Conservation (phyloP, 2,888 invertebrate genomes). For the Aricia artaxerxes region DNA sequence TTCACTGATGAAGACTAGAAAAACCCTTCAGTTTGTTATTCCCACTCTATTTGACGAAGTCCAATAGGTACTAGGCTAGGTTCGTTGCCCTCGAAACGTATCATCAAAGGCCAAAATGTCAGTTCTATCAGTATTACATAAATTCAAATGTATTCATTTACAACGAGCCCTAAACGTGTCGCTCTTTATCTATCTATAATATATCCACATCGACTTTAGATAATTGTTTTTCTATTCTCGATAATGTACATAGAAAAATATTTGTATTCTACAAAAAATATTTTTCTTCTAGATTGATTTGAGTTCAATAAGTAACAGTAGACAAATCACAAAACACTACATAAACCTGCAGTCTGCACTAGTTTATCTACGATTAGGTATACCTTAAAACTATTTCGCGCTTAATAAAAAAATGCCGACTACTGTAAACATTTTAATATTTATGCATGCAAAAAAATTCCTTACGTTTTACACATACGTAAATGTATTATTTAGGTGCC, state of each 20-base stretch:
- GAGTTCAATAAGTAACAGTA: no score
- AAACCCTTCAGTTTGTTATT: neutral
- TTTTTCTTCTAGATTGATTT: no score
- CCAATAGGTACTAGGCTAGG: neutral
- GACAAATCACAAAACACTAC: no score
- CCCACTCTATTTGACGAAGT: neutral
- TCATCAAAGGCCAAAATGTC: neutral
- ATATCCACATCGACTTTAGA: no score
- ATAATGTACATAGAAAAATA: no score
- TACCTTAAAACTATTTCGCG: neutral
- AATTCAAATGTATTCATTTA: neutral
- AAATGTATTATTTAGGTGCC: neutral
- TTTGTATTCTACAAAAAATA: no score
- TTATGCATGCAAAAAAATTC: neutral
- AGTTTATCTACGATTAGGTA: no score
- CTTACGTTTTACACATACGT: neutral
- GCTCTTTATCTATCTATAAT: no score
- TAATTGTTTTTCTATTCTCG: no score
- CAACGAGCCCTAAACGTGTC: neutral
- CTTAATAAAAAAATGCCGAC: neutral
- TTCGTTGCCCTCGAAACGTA: neutral
- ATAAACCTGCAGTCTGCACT: no score
- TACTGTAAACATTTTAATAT: slow-evolving; percentile 1
- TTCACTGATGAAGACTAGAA: no score
- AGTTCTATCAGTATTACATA: neutral